Evolutionary conservation across 2,113 vertebrate genomes (phyloP).

Genomic region (Gnathonemus echidnorhynchus): DNA sequence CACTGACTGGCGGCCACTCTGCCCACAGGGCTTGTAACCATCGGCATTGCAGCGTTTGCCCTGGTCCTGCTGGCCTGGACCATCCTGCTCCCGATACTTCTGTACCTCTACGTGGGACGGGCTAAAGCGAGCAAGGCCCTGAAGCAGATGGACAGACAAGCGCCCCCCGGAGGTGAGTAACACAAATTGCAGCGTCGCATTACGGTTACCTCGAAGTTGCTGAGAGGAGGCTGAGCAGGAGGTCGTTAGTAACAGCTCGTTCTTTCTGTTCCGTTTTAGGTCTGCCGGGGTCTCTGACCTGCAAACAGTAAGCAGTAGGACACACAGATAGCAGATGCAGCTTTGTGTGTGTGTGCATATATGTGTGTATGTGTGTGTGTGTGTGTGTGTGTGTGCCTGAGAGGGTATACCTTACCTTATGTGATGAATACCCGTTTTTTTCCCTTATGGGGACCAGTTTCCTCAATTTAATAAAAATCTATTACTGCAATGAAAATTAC

Average conservation of each 20-base stretch:
- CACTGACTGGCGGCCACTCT: background rate
- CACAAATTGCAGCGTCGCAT: background rate
- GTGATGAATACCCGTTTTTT: too few relatives aligned
- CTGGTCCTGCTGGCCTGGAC: slow-evolving; percentile 4
- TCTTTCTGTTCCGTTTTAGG: background rate
- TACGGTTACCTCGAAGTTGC: background rate
- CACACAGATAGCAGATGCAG: background rate
- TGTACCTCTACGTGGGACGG: background rate
- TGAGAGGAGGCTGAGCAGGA: background rate
- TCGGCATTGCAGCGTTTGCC: background rate
- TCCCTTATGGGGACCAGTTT: too few relatives aligned
- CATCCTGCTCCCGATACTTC: background rate
- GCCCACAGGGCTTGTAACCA: background rate
- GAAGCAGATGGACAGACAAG: background rate
- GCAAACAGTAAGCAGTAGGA: background rate
- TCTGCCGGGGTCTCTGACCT: background rate
- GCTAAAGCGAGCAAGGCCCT: background rate
- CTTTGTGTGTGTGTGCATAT: background rate
- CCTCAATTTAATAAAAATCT: too few relatives aligned
- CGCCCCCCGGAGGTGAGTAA: background rate
- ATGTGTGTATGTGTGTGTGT: background rate
- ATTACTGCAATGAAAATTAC: too few relatives aligned
- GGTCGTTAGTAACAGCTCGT: background rate
- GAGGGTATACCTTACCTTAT: too few relatives aligned
- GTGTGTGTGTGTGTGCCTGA: background rate